phyloP scores from a whole-genome alignment of 2,113 vertebrate species.

The Ibidorhyncha struthersii region DNA sequence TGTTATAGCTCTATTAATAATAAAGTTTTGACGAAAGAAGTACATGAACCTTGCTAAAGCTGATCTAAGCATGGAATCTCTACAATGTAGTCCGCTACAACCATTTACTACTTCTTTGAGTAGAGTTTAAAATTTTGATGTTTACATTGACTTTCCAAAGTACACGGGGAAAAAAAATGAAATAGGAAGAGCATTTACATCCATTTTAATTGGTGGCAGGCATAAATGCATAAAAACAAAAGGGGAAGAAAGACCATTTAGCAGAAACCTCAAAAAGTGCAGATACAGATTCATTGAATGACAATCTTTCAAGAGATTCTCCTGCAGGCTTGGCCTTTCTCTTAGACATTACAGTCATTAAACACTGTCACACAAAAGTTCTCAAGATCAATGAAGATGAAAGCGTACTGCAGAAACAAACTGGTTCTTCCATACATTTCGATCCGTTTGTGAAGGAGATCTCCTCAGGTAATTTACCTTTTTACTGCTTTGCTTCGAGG shows the following conservation, averaged over 20 bases:
- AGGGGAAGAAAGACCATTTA: constrained; percentile 58
- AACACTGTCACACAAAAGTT: constrained; percentile 52
- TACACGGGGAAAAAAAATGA: constrained; percentile 26
- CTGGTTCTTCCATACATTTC: constrained; percentile 17
- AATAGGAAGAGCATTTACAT: constrained; percentile 66
- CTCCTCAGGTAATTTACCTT: constrained; percentile 46
- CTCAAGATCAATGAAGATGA: constrained; percentile 29
- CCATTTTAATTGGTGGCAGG: constrained; percentile 71
- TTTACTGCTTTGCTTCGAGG: constrained; percentile 73
- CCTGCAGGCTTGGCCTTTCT: constrained; percentile 47
- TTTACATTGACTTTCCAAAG: constrained; percentile 62
- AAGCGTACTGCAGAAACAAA: constrained; percentile 49
- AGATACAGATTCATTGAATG: constrained; percentile 62
- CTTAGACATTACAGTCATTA: not conserved
- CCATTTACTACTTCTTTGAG: constrained; percentile 20
- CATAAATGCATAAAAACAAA: constrained; percentile 63
- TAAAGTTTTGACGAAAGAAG: constrained; percentile 32
- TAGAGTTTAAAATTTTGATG: constrained; percentile 43
- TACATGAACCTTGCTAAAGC: constrained; percentile 53
- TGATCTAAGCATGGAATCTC: constrained; percentile 33
- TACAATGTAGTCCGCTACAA: constrained; percentile 43
- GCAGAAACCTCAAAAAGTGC: constrained; percentile 70
- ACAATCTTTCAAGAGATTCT: constrained; percentile 57
- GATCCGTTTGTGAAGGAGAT: constrained; percentile 35
- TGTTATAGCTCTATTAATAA: constrained; percentile 45